Conservation (phyloP, 1,140 invertebrate genomes). For the Metopolophium dirhodum region DNA sequence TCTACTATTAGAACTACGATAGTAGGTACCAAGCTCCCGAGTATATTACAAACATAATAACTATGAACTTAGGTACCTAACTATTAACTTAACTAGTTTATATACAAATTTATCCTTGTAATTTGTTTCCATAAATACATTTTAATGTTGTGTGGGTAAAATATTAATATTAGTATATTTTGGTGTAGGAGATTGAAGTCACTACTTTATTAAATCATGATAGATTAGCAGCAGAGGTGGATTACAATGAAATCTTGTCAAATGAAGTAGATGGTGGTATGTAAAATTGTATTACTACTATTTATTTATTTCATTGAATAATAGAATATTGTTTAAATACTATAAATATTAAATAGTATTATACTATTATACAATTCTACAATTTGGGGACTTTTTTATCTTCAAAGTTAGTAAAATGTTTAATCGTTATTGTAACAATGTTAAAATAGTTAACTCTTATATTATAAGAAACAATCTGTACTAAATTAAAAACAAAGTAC, state of each 20-base stretch:
- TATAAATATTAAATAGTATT: no score
- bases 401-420: neutral
- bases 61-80: neutral
- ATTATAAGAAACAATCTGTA: neutral
- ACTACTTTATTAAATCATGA: neutral
- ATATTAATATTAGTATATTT: slow-evolving; percentile 26
- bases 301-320: neutral
- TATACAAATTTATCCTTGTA: neutral
- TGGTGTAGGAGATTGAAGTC: neutral
- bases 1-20: no score
- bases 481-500: neutral
- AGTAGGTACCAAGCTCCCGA: no score
- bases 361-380: neutral
- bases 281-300: neutral
- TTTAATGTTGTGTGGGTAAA: neutral
- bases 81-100: neutral
- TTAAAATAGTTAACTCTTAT: no score
- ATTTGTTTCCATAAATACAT: slow-evolving; percentile 5
- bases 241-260: neutral
- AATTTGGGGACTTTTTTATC: neutral
- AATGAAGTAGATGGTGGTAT: neutral
- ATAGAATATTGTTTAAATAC: neutral
- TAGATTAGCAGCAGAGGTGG: neutral
- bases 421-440: neutral
- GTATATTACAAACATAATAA: no score